Percentiles rank a stretch among this genome's conserved stretches.
These are phyloP conservation scores for Synanthedon formicaeformis DNA, from an alignment of 2,888 invertebrate genomes.

Conservation along the genomic window DNA sequence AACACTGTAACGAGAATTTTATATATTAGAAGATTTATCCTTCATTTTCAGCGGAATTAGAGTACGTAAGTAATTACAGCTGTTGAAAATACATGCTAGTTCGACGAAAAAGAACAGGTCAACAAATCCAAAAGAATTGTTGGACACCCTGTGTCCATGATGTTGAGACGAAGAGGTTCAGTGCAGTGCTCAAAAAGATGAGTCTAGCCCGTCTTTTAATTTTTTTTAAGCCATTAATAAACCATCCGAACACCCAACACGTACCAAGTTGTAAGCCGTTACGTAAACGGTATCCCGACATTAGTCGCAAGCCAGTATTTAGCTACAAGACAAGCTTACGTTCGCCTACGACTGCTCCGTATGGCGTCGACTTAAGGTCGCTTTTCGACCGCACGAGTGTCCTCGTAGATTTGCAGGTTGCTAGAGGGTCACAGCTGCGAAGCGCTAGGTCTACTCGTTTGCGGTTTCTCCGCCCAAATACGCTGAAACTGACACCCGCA, in stretches of 20 bases:
- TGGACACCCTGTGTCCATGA: no score
- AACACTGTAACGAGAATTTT: no score
- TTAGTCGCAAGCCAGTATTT: slow-evolving; percentile 9
- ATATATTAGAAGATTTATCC: no score
- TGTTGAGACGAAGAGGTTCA: neutral
- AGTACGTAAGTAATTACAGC: no score
- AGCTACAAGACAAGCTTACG: slow-evolving; percentile 3
- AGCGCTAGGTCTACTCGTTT: slow-evolving; percentile 40
- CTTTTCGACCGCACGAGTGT: neutral
- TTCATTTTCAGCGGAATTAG: no score
- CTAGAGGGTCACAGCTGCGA: slow-evolving; percentile 37
- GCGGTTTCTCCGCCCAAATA: slow-evolving; percentile 42
- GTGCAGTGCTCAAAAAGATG: neutral
- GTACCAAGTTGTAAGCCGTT: slow-evolving; percentile 7
- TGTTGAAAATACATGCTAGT: no score
- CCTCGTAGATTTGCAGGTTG: neutral
- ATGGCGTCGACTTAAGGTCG: neutral
- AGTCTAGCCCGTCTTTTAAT: neutral
- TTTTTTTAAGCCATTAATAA: slow-evolving; percentile 4
- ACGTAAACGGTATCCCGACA: slow-evolving; percentile 7
- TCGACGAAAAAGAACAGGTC: no score
- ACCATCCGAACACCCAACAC: slow-evolving; percentile 6
- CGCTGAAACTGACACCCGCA: slow-evolving; percentile 24
- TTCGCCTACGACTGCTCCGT: neutral
- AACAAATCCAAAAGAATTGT: no score